Evolutionary conservation across 2,888 invertebrate species (phyloP).

Genomic region (Caenorhabditis panamensis): DNA sequence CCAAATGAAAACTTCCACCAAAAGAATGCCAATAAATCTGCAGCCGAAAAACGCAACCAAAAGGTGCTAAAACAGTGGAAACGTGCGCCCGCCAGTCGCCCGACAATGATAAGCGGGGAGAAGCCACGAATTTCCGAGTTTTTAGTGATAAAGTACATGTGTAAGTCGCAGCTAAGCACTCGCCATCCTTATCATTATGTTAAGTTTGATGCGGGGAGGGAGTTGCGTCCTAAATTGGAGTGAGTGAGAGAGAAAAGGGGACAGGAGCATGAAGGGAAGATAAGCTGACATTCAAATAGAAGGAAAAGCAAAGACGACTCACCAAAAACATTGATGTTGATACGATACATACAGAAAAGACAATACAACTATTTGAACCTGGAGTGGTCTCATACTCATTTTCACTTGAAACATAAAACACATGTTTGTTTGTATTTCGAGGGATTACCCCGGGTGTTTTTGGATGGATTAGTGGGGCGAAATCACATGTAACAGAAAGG

Average conservation of each 20-base stretch:
- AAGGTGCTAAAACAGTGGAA: constrained; percentile 52
- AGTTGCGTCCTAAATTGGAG: background rate
- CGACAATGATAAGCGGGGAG: constrained; percentile 16
- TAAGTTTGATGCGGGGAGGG: no score
- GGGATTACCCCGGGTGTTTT: no score
- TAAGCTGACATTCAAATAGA: constrained; percentile 46
- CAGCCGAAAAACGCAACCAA: constrained; percentile 16
- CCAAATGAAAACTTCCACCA: background rate
- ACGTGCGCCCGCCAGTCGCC: constrained; percentile 16
- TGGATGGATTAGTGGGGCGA: no score
- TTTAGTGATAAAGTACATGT: constrained; percentile 53
- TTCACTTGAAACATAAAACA: background rate
- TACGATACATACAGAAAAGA: background rate
- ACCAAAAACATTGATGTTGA: constrained; percentile 23
- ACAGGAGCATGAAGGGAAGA: constrained; percentile 14
- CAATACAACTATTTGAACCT: no score
- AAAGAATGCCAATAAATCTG: constrained; percentile 24
- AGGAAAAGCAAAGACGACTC: constrained; percentile 17
- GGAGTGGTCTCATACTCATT: background rate
- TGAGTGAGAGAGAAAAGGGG: constrained; percentile 4
- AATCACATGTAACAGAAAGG: no score
- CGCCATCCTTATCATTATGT: constrained; percentile 14
- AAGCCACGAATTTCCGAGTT: constrained; percentile 47
- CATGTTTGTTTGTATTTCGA: no score
- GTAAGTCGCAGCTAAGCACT: constrained; percentile 48